Evolutionary conservation across 2,797 vertebrate genomes (phyloP).

Genomic region (Brachymystax lenok): DNA sequence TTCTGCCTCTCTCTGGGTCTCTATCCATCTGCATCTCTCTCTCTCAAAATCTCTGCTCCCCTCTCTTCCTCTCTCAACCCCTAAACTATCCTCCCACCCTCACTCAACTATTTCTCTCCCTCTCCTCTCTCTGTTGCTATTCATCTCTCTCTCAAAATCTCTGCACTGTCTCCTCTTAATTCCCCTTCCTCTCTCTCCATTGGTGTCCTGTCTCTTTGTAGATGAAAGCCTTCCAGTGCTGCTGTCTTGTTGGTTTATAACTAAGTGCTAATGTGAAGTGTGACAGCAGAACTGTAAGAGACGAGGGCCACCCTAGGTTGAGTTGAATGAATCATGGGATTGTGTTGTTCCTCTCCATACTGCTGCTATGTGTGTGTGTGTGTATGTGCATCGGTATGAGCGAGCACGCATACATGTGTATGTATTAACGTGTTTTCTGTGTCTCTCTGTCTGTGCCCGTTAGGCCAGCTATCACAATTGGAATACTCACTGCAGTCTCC

Average conservation of each 20-base stretch:
- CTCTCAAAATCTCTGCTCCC: not conserved
- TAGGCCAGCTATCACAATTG: slow-evolving; percentile 58
- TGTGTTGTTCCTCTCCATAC: not conserved
- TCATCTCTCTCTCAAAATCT: not conserved
- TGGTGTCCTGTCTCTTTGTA: slow-evolving; percentile 12
- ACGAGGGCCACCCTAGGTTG: not conserved
- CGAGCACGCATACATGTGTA: not conserved
- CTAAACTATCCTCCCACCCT: not conserved
- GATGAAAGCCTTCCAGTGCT: not conserved
- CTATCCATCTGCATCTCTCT: not conserved
- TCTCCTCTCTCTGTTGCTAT: not conserved
- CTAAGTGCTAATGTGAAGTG: not conserved
- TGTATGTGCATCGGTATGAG: slow-evolving; percentile 4
- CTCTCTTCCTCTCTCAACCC: not conserved
- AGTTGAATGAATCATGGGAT: not conserved
- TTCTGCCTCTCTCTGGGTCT: not conserved
- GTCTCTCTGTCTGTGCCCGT: slow-evolving; percentile 42
- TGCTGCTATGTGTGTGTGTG: not conserved
- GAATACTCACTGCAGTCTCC: slow-evolving; percentile 47
- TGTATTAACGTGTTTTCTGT: not conserved
- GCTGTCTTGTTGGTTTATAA: not conserved
- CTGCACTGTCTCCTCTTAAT: not conserved
- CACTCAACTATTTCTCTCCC: not conserved
- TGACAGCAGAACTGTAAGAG: not conserved
- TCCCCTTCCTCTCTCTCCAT: not conserved